Base-by-base conservation (phyloP, 2,797 vertebrate genomes). In the Arctocebus calabarensis region DNA sequence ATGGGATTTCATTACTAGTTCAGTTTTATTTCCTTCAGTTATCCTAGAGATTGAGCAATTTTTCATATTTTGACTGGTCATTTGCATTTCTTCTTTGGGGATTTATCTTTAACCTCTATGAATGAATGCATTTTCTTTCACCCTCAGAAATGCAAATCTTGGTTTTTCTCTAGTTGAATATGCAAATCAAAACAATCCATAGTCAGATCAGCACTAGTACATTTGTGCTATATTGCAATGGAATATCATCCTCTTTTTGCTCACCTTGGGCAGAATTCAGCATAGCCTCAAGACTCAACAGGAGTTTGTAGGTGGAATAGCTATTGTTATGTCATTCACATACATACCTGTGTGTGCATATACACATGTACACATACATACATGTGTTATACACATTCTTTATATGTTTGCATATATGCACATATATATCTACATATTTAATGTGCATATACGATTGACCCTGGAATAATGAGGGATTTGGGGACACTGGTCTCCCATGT, bases 11-110 rank as follows among this genome's bases (percentile, higher is more conserved):
- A 91, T 87, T 91, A 91, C 71, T 40, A 25, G 71, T 77, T 94
- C 83, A 52, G 43, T 91, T 96, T 95, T 94, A 90, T 97, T 91
- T 91, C 88, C 88, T 96, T 95, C 93, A 91, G 86, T 96, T 94
- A 90, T 77, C 71, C 34, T 61, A 84, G 88, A 91, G 84, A 87
- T 62, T 68, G 77, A 82, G 22, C 84, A 73, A 83, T 93, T 96
- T 90, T 95, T 90, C 93, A 74, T 86, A 92, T 40, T 91, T 11
- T 82, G 90, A 91, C 94, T 48, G 74, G 88, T 85, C 45, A 71
- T 96, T 96, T 97, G 71, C 91, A 83, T 93, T 93, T 89, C 52
- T 93, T 84, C 87, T 70, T 91, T 78, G 29, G 79, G 45, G 86
- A 71, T 88, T 92, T 89, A 70, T 95, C 95, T 95, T 96, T 95